These are phyloP conservation scores for Hephaestus fuliginosus DNA, from an alignment of 2,797 vertebrate species.

Conservation along the genomic window DNA sequence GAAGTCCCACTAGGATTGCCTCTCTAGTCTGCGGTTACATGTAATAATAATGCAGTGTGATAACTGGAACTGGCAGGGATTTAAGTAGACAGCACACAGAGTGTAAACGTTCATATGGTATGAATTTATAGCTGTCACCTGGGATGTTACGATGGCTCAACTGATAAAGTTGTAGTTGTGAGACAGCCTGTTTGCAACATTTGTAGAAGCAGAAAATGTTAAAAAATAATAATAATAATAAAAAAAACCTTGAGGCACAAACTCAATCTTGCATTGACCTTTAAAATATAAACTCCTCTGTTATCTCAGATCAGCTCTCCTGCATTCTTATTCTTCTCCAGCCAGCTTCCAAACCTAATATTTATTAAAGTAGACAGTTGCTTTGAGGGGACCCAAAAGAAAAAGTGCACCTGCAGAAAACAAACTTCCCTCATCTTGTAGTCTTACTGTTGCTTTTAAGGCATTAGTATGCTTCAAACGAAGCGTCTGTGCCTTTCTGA, in stretches of 20 bases:
- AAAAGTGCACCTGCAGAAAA: conserved; percentile 18
- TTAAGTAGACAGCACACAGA: conserved; percentile 51
- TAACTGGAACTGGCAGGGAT: conserved; percentile 49
- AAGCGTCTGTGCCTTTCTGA: conserved; percentile 30
- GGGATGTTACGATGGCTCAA: conserved; percentile 1
- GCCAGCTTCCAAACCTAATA: conserved; percentile 22
- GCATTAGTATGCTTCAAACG: conserved; percentile 17
- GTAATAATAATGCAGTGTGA: conserved; percentile 57
- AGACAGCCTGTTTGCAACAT: conserved; percentile 8
- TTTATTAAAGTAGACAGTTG: conserved; percentile 20
- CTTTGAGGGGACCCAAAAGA: conserved; percentile 17
- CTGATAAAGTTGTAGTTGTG: conserved; percentile 16
- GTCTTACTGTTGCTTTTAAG: conserved; percentile 11
- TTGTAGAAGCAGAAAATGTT: conserved; percentile 10
- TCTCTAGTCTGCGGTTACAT: conserved; percentile 40
- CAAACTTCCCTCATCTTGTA: conserved; percentile 23
- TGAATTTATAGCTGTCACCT: conserved; percentile 32
- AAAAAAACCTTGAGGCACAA: background rate
- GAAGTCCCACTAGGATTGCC: conserved; percentile 46
- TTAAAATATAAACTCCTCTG: conserved; percentile 17
- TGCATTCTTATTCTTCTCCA: conserved; percentile 8
- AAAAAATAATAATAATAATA: too few relatives aligned
- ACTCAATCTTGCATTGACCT: conserved; percentile 29
- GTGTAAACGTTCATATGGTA: conserved; percentile 25
- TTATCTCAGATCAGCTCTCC: conserved; percentile 27